Evolutionary conservation across 2,888 invertebrate genomes (phyloP), one percentile per base, ranked within the genome.

Genomic region (Theristus sp.): DNA sequence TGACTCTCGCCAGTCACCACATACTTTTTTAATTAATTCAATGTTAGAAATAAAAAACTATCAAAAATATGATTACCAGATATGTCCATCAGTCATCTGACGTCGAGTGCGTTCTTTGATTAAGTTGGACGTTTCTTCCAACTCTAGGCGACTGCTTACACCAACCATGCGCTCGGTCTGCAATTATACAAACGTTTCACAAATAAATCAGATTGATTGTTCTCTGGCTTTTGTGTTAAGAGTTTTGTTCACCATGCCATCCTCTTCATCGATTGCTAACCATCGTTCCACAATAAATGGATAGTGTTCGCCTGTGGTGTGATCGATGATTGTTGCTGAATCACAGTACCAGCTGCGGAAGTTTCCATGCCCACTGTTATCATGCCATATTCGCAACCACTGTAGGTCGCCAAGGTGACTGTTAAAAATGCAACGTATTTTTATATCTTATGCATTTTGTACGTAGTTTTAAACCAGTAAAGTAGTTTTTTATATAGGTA

Each of bases 311-410:
- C 30, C 53, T 3, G 55, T 54, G 1, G 54, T 54, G 55, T 29
- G 30, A 26, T 60, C 60, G 29, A 59, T 24, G 49, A 49, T n/a
- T 6, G n/a, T 6, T 20, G n/a, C 24, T 6, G 20, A 49, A 3
- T 17, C 20, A 22, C 10, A 24, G 24, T 72, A 77, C 79, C 79
- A 79, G 0, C 77, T 75, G 1, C 71, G 75, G 64, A 69, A 71
- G 55, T 71, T 70, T 0, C 76, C 76, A 62, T 72, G 69, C 1
- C 78, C 79, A 2, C 74, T 71, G 68, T 79, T 79, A 69, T 79
- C 78, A 63, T 79, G 79, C 79, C 79, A 79, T 2, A 79, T 67
- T 13, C 77, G 70, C 29, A 77, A 65, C 66, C 74, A 78, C 64
- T 38, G 38, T 13, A 38, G 38, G 17, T 38, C 38, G 17, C 38